phyloP scores from a whole-genome alignment of 2,888 invertebrate species.

The Periphyllus acericola region DNA sequence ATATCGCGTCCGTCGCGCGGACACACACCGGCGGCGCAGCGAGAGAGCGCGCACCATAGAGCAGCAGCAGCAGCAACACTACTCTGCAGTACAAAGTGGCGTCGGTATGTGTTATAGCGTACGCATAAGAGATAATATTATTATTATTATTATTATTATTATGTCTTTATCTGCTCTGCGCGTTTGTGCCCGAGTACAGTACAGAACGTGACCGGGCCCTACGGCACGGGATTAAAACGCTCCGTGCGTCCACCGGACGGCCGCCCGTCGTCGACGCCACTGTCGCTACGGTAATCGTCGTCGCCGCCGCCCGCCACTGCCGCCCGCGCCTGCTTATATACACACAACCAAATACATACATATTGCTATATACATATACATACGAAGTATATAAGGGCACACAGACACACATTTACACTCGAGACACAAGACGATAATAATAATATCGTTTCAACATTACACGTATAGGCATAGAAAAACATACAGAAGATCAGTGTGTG shows the following conservation, averaged over 20 bases:
- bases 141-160: not conserved
- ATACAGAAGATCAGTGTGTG: not conserved
- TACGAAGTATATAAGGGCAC: no score
- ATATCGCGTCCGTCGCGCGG: conserved; percentile 19
- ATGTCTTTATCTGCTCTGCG: not conserved
- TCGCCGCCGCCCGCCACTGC: conserved; percentile 63
- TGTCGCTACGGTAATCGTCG: conserved; percentile 64
- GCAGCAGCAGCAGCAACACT: not conserved
- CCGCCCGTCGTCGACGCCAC: conserved; percentile 66
- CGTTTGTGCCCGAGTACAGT: not conserved
- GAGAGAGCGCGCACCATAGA: not conserved
- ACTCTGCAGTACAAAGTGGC: not conserved
- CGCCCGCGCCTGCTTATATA: conserved; percentile 63
- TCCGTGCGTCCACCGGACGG: conserved; percentile 24
- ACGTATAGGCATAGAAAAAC: not conserved
- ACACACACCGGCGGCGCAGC: conserved; percentile 6
- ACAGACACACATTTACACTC: no score
- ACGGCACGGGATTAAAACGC: conserved; percentile 49
- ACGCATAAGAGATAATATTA: conserved; percentile 16
- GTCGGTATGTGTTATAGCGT: not conserved
- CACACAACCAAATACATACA: conserved; percentile 18
- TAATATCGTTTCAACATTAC: not conserved
- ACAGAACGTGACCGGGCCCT: conserved; percentile 49
- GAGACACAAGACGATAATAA: not conserved
- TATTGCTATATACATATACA: not conserved